These are phyloP conservation scores for Hypomesus transpacificus DNA, from an alignment of 2,113 vertebrate species.

Conservation along the genomic window DNA sequence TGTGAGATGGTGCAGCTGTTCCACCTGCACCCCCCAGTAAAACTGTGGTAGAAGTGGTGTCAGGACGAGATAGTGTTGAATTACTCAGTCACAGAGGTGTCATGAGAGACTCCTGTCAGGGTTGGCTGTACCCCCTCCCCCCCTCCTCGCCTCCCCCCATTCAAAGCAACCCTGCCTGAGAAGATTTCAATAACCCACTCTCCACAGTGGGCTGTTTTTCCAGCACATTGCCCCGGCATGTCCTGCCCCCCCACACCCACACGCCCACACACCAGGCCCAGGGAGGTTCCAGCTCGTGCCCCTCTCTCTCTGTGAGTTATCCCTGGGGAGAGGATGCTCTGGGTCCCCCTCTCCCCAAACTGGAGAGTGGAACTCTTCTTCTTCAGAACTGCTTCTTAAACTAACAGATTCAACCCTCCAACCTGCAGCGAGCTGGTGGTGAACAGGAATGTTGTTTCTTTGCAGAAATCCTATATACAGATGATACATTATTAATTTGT, in stretches of 20 bases:
- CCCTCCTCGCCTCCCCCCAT: constrained; percentile 35
- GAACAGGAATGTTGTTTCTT: background rate
- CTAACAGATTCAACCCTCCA: background rate
- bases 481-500: constrained; percentile 58
- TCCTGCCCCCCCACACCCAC: too few species aligned
- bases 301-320: background rate
- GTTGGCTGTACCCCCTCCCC: constrained; percentile 32
- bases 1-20: background rate
- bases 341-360: background rate
- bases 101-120: constrained; percentile 49
- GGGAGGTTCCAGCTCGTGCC: background rate
- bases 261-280: constrained; percentile 11
- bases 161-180: constrained; percentile 53
- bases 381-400: too few species aligned
- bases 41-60: constrained; percentile 48
- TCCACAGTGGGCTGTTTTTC: constrained; percentile 50
- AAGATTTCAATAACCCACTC: constrained; percentile 59
- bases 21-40: constrained; percentile 49
- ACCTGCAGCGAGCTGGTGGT: background rate
- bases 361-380: background rate
- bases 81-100: constrained; percentile 55
- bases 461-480: constrained; percentile 11
- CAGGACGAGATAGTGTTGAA: constrained; percentile 47
- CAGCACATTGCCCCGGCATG: constrained; percentile 37
- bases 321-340: background rate